A percentile compares a stretch with the other conserved stretches of the same genome.
Evolutionary conservation across 2,888 invertebrate species (phyloP).

Genomic region (Drosophila kanekoi): DNA sequence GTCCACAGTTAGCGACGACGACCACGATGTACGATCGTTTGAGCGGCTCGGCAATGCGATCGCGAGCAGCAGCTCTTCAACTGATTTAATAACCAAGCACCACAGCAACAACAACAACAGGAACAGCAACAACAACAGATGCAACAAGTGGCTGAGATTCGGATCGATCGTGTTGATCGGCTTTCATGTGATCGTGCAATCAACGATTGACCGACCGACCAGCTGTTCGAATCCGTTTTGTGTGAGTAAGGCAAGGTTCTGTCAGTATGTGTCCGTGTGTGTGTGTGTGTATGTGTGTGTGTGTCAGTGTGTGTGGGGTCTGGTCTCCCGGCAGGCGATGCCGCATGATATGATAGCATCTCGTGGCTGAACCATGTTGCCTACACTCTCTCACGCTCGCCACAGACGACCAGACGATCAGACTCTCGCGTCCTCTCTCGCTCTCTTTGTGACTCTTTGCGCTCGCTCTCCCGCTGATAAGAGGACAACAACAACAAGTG

Average conservation of each 20-base stretch:
- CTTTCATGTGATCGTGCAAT: conserved; percentile 39
- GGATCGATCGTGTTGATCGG: conserved; percentile 53
- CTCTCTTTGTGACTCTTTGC: conserved; percentile 17
- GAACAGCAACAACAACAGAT: conserved; percentile 54
- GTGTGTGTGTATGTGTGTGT: conserved; percentile 17
- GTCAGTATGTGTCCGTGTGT: conserved; percentile 1
- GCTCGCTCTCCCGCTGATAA: conserved; percentile 71
- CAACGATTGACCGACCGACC: conserved; percentile 51
- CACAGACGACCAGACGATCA: background rate
- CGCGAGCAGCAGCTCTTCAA: conserved; percentile 62
- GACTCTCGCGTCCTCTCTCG: conserved; percentile 40
- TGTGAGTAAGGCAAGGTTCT: conserved; percentile 67
- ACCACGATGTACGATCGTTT: conserved; percentile 45
- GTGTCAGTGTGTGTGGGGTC: conserved; percentile 57
- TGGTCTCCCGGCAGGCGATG: conserved; percentile 60
- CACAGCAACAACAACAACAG: conserved; percentile 24
- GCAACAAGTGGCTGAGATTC: conserved; percentile 65
- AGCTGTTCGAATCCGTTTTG: conserved; percentile 77
- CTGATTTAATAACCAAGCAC: conserved; percentile 54
- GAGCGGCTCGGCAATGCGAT: conserved; percentile 53
- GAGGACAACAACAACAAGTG: conserved; percentile 41
- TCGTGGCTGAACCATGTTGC: conserved; percentile 25
- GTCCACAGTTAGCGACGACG: conserved; percentile 38
- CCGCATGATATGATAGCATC: conserved; percentile 55
- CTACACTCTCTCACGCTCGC: conserved; percentile 28